Percentiles rank a stretch among this genome's conserved stretches.
Evolutionary conservation across 2,113 vertebrate species (phyloP).

Genomic region (Recurvirostra avosetta): DNA sequence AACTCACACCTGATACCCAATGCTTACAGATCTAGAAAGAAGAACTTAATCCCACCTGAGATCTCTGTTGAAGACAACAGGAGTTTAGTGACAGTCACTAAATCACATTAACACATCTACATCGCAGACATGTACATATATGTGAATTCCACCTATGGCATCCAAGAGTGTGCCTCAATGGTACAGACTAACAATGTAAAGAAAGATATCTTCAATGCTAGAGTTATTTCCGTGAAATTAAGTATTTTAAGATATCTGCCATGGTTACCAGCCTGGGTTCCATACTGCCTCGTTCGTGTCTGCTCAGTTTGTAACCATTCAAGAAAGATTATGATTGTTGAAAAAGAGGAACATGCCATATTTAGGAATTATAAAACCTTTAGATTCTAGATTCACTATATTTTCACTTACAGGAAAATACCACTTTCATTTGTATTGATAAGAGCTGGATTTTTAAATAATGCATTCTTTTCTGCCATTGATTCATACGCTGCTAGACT

Average conservation of each 20-base stretch:
- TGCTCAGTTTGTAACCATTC: background rate
- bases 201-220: background rate
- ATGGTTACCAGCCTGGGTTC: background rate
- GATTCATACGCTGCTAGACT: background rate
- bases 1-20: background rate
- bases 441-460: background rate
- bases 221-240: background rate
- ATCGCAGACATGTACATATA: accelerated
- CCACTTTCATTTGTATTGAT: background rate
- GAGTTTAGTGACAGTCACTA: background rate
- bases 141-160: background rate
- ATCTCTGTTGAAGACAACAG: background rate
- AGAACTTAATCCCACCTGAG: background rate
- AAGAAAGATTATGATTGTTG: background rate
- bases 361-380: background rate
- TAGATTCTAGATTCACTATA: background rate
- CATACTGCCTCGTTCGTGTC: background rate
- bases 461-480: background rate
- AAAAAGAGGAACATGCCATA: background rate
- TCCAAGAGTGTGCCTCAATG: background rate
- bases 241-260: background rate
- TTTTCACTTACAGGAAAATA: background rate
- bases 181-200: background rate
- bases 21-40: background rate
- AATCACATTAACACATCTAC: background rate